Percentiles rank a stretch among this genome's conserved stretches.
phyloP scores from a whole-genome alignment of 2,797 vertebrate species.

The Lycodopsis pacificus region DNA sequence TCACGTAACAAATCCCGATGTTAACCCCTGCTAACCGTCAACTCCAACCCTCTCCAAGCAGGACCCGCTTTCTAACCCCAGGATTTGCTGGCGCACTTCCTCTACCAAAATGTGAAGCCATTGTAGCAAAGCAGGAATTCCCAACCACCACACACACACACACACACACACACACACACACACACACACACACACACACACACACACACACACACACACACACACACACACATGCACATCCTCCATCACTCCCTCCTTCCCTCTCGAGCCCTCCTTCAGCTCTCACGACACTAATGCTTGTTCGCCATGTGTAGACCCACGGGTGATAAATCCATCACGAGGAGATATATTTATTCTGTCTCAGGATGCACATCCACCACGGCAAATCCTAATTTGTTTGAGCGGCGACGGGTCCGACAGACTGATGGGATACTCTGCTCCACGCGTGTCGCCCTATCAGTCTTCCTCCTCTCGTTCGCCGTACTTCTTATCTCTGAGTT shows the following conservation, averaged over 20 bases:
- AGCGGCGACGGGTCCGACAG: constrained; percentile 84
- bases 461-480: constrained; percentile 77
- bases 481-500: constrained; percentile 83
- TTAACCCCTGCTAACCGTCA: background rate
- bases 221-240: background rate
- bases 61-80: background rate
- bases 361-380: constrained; percentile 32
- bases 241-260: constrained; percentile 30
- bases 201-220: constrained; percentile 1
- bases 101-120: background rate
- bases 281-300: constrained; percentile 93
- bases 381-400: constrained; percentile 91
- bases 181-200: constrained; percentile 1
- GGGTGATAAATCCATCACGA: constrained; percentile 92
- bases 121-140: constrained; percentile 6
- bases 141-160: background rate
- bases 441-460: constrained; percentile 89
- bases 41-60: background rate
- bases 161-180: background rate
- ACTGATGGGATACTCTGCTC: constrained; percentile 89
- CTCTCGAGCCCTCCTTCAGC: constrained; percentile 69
- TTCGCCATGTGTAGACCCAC: constrained; percentile 89
- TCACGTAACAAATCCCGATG: background rate
- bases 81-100: background rate
- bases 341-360: constrained; percentile 76